Base-by-base conservation (phyloP, 1,140 invertebrate species). In the Polypedilum vanderplanki region DNA sequence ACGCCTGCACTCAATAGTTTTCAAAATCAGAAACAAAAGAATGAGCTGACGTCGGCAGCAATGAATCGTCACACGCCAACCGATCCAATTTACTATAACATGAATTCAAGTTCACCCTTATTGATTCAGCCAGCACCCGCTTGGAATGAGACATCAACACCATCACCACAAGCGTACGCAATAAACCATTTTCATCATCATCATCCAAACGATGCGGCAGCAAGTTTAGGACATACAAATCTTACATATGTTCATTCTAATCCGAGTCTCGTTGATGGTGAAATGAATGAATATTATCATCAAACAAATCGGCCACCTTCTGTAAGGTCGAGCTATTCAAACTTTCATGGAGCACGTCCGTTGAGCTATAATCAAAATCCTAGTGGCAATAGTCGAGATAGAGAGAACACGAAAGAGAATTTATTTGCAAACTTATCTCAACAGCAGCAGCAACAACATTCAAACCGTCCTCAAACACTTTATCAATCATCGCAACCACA, bases 271-370 rank as follows among this genome's bases (percentile, higher is more conserved):
- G 80, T 87, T 22, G 88, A 90, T 77, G 86, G 87, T 64, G 85
- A 85, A 77, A 87, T 88, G 75, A 79, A 86, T 22, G 89, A 90
- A 73, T 89, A 90, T 74, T 76, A 87, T 1, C n/a, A n/a, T n/a
- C 89, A 90, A 77, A 87, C 88, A 76, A 89, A 89, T 77, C 85
- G 93, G 20, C 92, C 93, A 3, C 90, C 91, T 0, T 93, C 91
- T 1, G 93, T 92, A 0, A 88, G 93, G 76, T 95, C 93, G 0
- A 94, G 91, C 77, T 96, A 95, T 78, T 95, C 93, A 0, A 96
- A 95, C 82, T 95, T 94, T 81, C 93, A 96, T 79, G 93, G 90
- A 0, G 88, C 88, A 0, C 84, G 88, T 3, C 86, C 87, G 0
- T 81, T 87, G 0, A 87, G 85, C 17, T 87, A 88, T 22, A 70